Conservation (phyloP, 2,888 invertebrate species). For the Lampropteryx suffumata region DNA sequence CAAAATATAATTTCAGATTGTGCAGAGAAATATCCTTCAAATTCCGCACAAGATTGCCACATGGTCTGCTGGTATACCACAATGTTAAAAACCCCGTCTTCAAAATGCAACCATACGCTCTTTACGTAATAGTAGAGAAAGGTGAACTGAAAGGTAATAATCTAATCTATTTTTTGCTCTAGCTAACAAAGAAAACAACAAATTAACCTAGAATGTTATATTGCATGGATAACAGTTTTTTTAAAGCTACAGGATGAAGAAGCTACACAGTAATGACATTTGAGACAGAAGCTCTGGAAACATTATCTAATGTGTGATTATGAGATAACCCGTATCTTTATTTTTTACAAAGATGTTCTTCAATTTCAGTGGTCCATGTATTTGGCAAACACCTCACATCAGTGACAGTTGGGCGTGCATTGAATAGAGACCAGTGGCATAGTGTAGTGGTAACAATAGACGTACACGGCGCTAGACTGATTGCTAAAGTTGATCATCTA, state of each 20-base stretch:
- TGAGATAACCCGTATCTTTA: too few species aligned
- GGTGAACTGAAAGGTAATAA: conserved; percentile 89
- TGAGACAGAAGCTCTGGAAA: too few species aligned
- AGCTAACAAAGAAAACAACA: neutral
- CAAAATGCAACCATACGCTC: conserved; percentile 92
- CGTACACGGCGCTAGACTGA: conserved; percentile 91
- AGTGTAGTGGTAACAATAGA: conserved; percentile 93
- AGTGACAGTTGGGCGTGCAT: conserved; percentile 92
- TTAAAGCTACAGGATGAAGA: too few species aligned
- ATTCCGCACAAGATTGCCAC: conserved; percentile 93
- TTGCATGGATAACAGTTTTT: neutral
- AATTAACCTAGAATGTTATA: neutral
- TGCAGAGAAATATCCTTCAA: conserved; percentile 95
- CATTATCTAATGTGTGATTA: too few species aligned
- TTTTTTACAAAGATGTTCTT: too few species aligned
- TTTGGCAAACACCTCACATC: conserved; percentile 93
- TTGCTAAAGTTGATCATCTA: conserved; percentile 92
- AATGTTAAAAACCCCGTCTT: conserved; percentile 94
- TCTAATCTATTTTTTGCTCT: neutral
- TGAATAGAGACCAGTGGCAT: conserved; percentile 96
- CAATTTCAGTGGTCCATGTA: conserved; percentile 89
- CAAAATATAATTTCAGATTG: too few species aligned
- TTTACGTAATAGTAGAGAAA: conserved; percentile 95
- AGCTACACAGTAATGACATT: too few species aligned
- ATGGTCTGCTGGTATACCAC: conserved; percentile 94